Base-by-base conservation (phyloP, 1,140 invertebrate genomes). In the Globodera ellingtonae region DNA sequence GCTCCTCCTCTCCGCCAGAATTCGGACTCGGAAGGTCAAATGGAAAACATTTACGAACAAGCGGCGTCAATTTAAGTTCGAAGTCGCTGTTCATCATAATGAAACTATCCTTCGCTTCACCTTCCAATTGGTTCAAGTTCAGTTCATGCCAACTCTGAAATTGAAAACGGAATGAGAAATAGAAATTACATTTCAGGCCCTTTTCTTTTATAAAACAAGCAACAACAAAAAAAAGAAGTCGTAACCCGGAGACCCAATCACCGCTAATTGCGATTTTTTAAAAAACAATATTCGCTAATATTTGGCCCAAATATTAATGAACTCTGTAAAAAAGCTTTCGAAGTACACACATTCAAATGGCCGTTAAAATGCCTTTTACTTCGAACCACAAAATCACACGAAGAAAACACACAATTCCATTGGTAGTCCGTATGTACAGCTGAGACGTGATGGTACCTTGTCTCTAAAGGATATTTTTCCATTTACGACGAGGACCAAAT, bases 11-110 rank as follows among this genome's bases (percentile, higher is more conserved):
- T n/a, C 5, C 73, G 46, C 50, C 48, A 75, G 65, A 21, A 65
- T 47, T 24, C 21, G 10, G 44, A 67, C 8, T 47, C 21, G 75
- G 50, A 6, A 76, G 8, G 47, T 77, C 75, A 67, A 77, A 77
- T 7, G 75, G 75, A 48, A 77, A 77, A 47, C 75, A 77, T 47
- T 77, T 77, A 7, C 75, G 9, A 48, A 77, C 75, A 15, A 77
- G 50, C 15, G 75, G 75, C 7, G 75, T 77, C 21, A 77, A 46
- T 69, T 69, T 77, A 67, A 69, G 24, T 77, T 77, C 75, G 8
- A 67, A 77, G 47, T 77, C 75, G 47, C 24, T 69, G 65, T 24
- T 77, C 3, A 77, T 6, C 48, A 47, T n/a, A 18, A 77, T 67
- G 24, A 70, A 77, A 7, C 15, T n/a, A 21, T 77, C 75, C 24